phyloP scores from a whole-genome alignment of 2,797 vertebrate genomes.

The Sarcoramphus papa region DNA sequence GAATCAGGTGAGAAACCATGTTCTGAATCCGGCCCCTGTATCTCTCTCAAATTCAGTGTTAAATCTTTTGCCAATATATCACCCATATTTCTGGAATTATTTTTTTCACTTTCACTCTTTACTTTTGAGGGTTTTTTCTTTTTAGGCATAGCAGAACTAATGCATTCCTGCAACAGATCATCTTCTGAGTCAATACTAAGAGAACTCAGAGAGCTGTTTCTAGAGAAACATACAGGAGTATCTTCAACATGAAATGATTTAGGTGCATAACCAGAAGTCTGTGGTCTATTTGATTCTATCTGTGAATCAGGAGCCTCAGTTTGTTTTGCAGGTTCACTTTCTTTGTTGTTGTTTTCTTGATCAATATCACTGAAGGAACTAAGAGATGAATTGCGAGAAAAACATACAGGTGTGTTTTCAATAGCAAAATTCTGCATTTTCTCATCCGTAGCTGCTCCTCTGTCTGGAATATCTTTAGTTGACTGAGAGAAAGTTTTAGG shows the following conservation, averaged over 20 bases:
- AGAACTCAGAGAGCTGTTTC: conserved; percentile 96
- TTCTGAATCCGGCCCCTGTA: conserved; percentile 87
- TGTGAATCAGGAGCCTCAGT: conserved; percentile 68
- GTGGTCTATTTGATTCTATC: conserved; percentile 77
- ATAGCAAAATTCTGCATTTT: conserved; percentile 88
- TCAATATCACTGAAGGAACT: conserved; percentile 94
- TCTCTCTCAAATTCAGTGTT: conserved; percentile 82
- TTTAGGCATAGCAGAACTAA: conserved; percentile 99
- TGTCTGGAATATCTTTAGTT: conserved; percentile 74
- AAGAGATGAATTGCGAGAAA: conserved; percentile 91
- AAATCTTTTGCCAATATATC: conserved; percentile 83
- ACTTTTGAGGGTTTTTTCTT: conserved; percentile 86
- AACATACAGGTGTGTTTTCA: conserved; percentile 92
- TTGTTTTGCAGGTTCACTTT: conserved; percentile 71
- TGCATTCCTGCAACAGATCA: conserved; percentile 96
- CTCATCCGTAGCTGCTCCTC: conserved; percentile 79
- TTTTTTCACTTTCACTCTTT: conserved; percentile 77
- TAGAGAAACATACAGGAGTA: conserved; percentile 96
- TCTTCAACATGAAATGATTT: conserved; percentile 98
- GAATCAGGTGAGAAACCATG: conserved; percentile 92
- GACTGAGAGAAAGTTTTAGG: conserved; percentile 75
- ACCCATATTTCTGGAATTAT: conserved; percentile 73
- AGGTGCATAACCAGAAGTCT: conserved; percentile 87
- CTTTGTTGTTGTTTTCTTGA: conserved; percentile 95
- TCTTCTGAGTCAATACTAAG: conserved; percentile 98